phyloP scores from a whole-genome alignment of 2,888 invertebrate species.

The Tridacna gigas region DNA sequence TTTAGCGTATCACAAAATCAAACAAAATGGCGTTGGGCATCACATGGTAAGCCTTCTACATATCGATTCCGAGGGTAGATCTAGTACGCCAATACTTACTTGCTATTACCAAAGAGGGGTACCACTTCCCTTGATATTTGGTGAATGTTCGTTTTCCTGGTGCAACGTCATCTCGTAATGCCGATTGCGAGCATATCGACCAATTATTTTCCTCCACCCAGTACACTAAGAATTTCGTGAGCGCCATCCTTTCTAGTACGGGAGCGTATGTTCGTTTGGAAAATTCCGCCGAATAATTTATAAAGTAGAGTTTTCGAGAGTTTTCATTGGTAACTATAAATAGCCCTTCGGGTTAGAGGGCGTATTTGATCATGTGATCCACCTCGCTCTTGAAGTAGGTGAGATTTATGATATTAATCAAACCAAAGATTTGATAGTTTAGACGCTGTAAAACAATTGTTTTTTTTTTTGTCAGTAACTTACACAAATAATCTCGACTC shows the following conservation, averaged over 20 bases:
- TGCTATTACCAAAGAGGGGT: neutral
- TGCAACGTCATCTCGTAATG: neutral
- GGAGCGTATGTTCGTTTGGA: too few species aligned
- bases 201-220: neutral
- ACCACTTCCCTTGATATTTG: slow-evolving; percentile 1
- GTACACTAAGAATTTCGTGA: neutral
- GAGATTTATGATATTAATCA: neutral
- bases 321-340: too few species aligned
- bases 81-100: slow-evolving; percentile 14
- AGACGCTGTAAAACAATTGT: neutral
- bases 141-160: neutral
- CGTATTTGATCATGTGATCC: too few species aligned
- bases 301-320: too few species aligned
- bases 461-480: neutral
- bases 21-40: too few species aligned
- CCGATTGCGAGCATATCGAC: neutral
- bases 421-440: neutral
- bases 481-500: neutral
- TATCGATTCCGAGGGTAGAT: too few species aligned
- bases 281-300: too few species aligned
- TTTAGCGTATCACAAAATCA: too few species aligned
- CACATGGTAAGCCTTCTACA: too few species aligned
- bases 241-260: too few species aligned
- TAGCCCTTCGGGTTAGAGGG: too few species aligned
- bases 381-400: too few species aligned